Percentiles rank a stretch among this genome's conserved stretches.
Conservation (phyloP, 1,140 invertebrate genomes). For the Drosophila nigrodunni region DNA sequence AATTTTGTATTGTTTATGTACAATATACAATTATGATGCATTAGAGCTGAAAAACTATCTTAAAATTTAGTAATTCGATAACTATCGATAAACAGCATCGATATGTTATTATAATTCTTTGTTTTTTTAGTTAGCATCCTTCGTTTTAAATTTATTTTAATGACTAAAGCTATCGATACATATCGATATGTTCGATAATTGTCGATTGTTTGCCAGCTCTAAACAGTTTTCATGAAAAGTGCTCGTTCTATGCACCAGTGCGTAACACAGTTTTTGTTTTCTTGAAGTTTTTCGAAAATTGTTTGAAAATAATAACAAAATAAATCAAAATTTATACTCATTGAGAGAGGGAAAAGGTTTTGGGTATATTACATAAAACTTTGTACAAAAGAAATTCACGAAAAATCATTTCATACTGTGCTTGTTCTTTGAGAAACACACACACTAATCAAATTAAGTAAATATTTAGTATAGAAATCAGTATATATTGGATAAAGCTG, state of each 20-base stretch:
- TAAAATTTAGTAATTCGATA: not conserved
- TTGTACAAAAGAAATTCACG: slow-evolving; percentile 73
- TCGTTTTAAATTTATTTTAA: not conserved
- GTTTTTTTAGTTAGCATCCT: not conserved
- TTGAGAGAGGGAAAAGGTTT: not conserved
- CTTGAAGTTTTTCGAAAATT: slow-evolving; percentile 14
- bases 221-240: slow-evolving; percentile 7
- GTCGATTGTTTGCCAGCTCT: slow-evolving; percentile 21
- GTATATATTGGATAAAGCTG: slow-evolving; percentile 39
- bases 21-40: slow-evolving; percentile 20
- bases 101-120: not conserved
- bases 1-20: slow-evolving; percentile 17
- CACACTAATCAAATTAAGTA: slow-evolving; percentile 60
- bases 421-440: slow-evolving; percentile 26
- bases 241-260: slow-evolving; percentile 62
- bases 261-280: slow-evolving; percentile 28
- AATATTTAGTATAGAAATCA: slow-evolving; percentile 64
- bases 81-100: not conserved
- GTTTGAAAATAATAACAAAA: slow-evolving; percentile 33
- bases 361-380: slow-evolving; percentile 39
- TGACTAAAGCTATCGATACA: too few relatives aligned
- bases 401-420: slow-evolving; percentile 72
- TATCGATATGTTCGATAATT: not conserved
- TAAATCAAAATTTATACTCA: slow-evolving; percentile 35
- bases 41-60: slow-evolving; percentile 23